Percentiles rank a stretch among this genome's conserved stretches.
These are phyloP conservation scores for Lacerta viridis DNA, from an alignment of 2,797 vertebrate genomes.

Conservation along the genomic window DNA sequence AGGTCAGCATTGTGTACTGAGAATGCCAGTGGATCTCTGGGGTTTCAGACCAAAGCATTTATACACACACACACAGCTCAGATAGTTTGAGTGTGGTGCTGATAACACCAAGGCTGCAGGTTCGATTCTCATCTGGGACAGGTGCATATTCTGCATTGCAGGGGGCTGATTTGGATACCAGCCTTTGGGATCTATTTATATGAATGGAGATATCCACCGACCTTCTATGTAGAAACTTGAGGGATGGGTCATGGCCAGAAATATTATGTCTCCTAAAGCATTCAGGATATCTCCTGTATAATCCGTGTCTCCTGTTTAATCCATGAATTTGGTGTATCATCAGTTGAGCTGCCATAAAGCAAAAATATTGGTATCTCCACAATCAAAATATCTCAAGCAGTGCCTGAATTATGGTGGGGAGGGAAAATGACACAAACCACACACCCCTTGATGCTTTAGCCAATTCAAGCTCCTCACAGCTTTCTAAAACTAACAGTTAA, in stretches of 20 bases:
- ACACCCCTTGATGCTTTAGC: neutral
- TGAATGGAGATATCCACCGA: neutral
- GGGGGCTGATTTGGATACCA: neutral
- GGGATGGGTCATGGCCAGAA: neutral
- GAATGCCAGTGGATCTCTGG: too few species aligned
- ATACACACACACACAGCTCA: too few species aligned
- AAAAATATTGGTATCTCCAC: neutral
- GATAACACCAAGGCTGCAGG: too few species aligned
- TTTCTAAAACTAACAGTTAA: conserved; percentile 8
- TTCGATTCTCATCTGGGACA: too few species aligned
- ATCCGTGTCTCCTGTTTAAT: too few species aligned
- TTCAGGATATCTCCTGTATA: too few species aligned
- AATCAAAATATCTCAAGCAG: neutral
- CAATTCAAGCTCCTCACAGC: too few species aligned
- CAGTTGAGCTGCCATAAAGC: neutral
- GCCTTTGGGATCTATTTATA: neutral
- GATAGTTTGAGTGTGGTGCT: too few species aligned
- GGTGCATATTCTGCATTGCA: too few species aligned
- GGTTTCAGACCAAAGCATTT: too few species aligned
- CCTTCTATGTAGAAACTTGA: neutral
- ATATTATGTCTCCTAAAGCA: neutral
- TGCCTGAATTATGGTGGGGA: neutral
- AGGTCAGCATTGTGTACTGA: too few species aligned
- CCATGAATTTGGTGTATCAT: neutral
- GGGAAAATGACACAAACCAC: neutral